phyloP scores from a whole-genome alignment of 2,797 vertebrate genomes.

The Periparus ater region DNA sequence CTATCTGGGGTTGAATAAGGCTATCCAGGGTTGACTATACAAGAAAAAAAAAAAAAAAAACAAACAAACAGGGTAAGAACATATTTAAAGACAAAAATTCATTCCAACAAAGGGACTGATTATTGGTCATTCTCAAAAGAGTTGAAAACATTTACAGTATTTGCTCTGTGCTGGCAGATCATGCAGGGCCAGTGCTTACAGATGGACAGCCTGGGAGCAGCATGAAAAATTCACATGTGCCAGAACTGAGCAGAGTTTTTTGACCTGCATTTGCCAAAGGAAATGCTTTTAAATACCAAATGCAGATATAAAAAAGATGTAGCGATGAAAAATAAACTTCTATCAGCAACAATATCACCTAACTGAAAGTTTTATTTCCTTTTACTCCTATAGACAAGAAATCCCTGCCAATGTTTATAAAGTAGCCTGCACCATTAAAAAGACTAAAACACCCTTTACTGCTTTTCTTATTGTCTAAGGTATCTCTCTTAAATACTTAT shows the following conservation, averaged over 20 bases:
- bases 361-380: background rate
- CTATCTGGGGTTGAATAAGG: background rate
- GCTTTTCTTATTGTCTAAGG: background rate
- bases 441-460: background rate
- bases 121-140: background rate
- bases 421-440: background rate
- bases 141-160: background rate
- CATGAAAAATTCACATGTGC: background rate
- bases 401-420: background rate
- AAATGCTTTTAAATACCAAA: background rate
- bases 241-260: slow-evolving; percentile 10
- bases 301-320: background rate
- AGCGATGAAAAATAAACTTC: background rate
- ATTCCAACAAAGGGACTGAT: background rate
- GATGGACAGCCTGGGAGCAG: slow-evolving; percentile 44
- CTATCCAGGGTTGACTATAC: background rate
- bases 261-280: background rate
- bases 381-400: background rate
- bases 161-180: background rate
- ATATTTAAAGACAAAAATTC: background rate
- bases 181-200: background rate
- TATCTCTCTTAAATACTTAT: background rate
- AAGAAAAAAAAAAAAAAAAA: background rate
- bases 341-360: background rate
- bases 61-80: background rate